Conservation (phyloP, 1,140 invertebrate species). For the Heliconius melpomene region DNA sequence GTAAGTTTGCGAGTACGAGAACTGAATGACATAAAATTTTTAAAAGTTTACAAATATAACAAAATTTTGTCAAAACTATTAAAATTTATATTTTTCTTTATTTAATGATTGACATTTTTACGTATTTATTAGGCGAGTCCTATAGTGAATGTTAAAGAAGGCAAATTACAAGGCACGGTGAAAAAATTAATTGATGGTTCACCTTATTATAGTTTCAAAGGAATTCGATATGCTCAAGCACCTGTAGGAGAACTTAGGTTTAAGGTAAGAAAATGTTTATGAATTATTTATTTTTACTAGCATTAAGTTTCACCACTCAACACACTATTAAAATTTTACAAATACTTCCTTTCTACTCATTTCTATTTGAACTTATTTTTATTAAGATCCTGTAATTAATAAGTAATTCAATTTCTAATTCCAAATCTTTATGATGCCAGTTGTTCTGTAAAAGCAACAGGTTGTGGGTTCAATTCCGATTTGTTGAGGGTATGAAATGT, state of each 20-base stretch:
- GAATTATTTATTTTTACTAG: no score
- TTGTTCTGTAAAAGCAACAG: no score
- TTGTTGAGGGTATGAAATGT: no score
- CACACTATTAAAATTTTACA: no score
- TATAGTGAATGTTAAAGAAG: slow-evolving; percentile 54
- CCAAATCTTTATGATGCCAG: no score
- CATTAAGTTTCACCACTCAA: no score
- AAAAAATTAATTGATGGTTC: slow-evolving; percentile 56
- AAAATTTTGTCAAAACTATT: slow-evolving; percentile 10
- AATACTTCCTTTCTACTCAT: no score
- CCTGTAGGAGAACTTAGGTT: slow-evolving; percentile 79
- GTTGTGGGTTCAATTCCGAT: no score
- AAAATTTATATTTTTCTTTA: neutral
- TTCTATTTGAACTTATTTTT: no score
- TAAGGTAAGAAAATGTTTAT: slow-evolving; percentile 52
- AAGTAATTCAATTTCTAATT: no score
- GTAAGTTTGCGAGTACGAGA: neutral
- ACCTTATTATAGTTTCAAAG: slow-evolving; percentile 77
- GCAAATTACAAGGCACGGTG: slow-evolving; percentile 49
- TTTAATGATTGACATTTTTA: neutral
- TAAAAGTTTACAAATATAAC: neutral
- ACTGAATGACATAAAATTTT: neutral
- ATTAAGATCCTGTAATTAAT: no score
- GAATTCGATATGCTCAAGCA: slow-evolving; percentile 78
- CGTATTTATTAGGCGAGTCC: slow-evolving; percentile 50